These are phyloP conservation scores for Bombus waltoni DNA, from an alignment of 1,140 invertebrate genomes.

Conservation along the genomic window DNA sequence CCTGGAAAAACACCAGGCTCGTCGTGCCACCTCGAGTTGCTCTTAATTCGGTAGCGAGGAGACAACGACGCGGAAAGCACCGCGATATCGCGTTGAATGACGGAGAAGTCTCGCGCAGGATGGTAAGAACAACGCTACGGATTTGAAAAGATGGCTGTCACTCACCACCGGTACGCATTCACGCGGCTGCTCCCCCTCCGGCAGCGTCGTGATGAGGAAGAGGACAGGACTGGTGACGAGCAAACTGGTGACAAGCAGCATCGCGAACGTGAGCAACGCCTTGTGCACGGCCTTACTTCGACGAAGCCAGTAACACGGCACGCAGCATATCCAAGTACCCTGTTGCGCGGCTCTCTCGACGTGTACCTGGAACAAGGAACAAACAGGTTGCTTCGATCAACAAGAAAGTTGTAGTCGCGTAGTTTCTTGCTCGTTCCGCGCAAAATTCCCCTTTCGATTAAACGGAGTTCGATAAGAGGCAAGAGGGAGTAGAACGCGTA, in stretches of 20 bases:
- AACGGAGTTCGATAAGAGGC: not conserved
- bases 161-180: slow-evolving; percentile 82
- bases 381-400: not conserved
- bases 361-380: slow-evolving; percentile 54
- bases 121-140: not conserved
- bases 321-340: slow-evolving; percentile 85
- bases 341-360: slow-evolving; percentile 70
- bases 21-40: not conserved
- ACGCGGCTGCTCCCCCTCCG: slow-evolving; percentile 82
- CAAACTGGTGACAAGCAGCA: slow-evolving; percentile 84
- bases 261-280: slow-evolving; percentile 85
- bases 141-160: slow-evolving; percentile 38
- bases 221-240: slow-evolving; percentile 85
- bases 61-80: not conserved
- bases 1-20: not conserved
- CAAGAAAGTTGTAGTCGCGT: not conserved
- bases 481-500: too few relatives aligned
- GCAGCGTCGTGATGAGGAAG: slow-evolving; percentile 85
- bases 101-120: not conserved
- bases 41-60: not conserved
- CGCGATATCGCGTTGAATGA: too few relatives aligned
- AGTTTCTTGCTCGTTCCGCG: not conserved
- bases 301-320: slow-evolving; percentile 84
- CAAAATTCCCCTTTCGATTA: not conserved
- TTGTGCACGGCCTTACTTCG: slow-evolving; percentile 85